Conservation (phyloP, 2,113 vertebrate genomes). For the Oreochromis tanganicae region DNA sequence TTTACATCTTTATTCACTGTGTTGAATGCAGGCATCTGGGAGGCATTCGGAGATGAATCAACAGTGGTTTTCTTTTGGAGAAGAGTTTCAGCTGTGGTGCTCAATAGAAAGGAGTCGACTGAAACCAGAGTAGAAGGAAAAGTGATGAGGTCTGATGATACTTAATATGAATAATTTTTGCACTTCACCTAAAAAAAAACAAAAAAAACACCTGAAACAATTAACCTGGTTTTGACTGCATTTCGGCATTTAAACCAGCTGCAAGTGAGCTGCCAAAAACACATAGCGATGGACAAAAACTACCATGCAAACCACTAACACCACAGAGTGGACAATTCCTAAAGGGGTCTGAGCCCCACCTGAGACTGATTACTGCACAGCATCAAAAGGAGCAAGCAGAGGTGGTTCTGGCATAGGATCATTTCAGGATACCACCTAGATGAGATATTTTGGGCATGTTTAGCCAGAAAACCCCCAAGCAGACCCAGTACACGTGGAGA, state of each 20-base stretch:
- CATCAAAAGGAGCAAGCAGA: neutral
- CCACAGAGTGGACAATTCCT: neutral
- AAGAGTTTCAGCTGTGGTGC: neutral
- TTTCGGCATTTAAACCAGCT: neutral
- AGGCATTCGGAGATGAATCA: neutral
- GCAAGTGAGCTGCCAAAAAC: neutral
- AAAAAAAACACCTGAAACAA: neutral
- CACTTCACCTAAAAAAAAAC: accelerated
- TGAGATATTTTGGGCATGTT: neutral
- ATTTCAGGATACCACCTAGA: neutral
- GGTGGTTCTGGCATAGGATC: neutral
- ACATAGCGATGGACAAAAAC: neutral
- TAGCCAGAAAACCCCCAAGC: neutral
- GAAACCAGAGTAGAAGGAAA: neutral
- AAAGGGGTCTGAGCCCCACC: neutral
- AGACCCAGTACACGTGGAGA: neutral
- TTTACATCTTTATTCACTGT: neutral
- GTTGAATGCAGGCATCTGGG: neutral
- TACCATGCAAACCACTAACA: neutral
- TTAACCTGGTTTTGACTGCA: neutral
- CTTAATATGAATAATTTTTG: neutral
- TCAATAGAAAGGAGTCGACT: neutral
- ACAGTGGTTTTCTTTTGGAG: neutral
- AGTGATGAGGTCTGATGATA: neutral
- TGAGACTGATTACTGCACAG: neutral